Base-by-base conservation (phyloP, 2,113 vertebrate species). In the Patagioenas fasciata region DNA sequence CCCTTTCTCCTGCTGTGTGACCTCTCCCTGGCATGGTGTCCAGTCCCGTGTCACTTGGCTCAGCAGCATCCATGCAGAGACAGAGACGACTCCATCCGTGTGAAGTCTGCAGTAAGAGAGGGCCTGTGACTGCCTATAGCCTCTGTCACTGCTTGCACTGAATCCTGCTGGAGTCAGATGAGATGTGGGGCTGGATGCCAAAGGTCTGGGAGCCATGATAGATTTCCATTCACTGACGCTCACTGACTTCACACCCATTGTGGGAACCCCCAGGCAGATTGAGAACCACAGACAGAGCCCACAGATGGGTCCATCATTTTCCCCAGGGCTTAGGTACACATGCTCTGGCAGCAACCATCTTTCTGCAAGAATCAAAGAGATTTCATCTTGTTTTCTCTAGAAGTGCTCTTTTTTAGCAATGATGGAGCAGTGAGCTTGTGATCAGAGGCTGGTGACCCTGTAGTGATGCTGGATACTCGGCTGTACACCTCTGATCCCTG, bases 361-460 rank as follows among this genome's bases (percentile, higher is more conserved):
- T 88, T 64, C 48, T 83, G 29, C 34, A 64, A 31, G 34, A 64
- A 83, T 42, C 12, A n/a, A 50, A 82, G 62, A 31, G 2, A 42
- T 51, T 71, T 82, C 14, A 36, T 31, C 14, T 82, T 80, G 14
- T 85, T 67, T 40, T 11, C 38, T 40, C 21, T 25, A 25, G 14
- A 82, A 21, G 6, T 56, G 15, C 14, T 85, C 36, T 50, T 18
- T 44, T 72, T 70, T 32, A 75, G 23, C 0, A 10, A 34, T 13
- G 51, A 34, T 0, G 2, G 32, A 58, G 23, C 17, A 48, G 20
- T 40, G 83, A 85, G 29, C 0, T 0, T 36, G n/a, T 15, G 42
- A 25, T 48, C 31, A 50, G 26, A 51, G 40, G 5, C 24, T 73
- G 64, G 32, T n/a, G 23, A 57, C 34, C 21, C 31, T 73, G 24